A percentile compares a stretch with the other conserved stretches of the same genome.
Conservation (phyloP, 2,797 vertebrate genomes). For the Hypotaenidia philippensis region DNA sequence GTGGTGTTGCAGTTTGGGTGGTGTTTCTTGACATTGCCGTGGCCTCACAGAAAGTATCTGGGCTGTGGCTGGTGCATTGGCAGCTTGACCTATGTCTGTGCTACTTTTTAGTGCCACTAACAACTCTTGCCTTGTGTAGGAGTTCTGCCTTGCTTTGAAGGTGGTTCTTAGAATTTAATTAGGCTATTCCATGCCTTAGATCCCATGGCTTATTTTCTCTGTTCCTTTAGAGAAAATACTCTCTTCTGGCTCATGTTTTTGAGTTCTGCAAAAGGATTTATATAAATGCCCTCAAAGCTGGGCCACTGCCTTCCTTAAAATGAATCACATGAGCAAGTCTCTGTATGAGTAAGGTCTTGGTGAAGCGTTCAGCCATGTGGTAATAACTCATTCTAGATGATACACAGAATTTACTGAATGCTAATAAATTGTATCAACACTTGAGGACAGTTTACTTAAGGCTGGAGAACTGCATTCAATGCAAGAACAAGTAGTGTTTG, state of each 20-base stretch:
- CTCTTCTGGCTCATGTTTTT: neutral
- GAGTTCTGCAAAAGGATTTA: neutral
- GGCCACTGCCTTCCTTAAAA: neutral
- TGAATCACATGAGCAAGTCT: neutral
- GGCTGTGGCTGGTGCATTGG: rapidly evolving
- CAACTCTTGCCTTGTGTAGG: rapidly evolving
- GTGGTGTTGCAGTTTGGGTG: rapidly evolving
- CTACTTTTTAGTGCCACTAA: neutral
- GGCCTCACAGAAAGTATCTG: neutral
- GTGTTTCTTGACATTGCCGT: rapidly evolving
- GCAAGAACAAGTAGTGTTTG: neutral
- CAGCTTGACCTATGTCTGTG: rapidly evolving
- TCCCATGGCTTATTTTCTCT: neutral
- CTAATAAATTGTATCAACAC: neutral
- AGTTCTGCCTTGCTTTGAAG: neutral
- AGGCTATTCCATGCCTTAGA: rapidly evolving
- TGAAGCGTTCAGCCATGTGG: neutral
- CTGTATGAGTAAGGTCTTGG: neutral
- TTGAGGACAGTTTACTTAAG: neutral
- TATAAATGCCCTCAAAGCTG: neutral
- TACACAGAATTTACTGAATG: neutral
- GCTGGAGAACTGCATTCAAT: neutral
- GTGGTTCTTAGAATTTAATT: rapidly evolving
- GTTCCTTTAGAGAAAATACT: neutral
- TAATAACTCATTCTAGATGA: neutral